These are phyloP conservation scores for Pristionchus maxplancki DNA, from an alignment of 2,888 invertebrate species.

Conservation along the genomic window DNA sequence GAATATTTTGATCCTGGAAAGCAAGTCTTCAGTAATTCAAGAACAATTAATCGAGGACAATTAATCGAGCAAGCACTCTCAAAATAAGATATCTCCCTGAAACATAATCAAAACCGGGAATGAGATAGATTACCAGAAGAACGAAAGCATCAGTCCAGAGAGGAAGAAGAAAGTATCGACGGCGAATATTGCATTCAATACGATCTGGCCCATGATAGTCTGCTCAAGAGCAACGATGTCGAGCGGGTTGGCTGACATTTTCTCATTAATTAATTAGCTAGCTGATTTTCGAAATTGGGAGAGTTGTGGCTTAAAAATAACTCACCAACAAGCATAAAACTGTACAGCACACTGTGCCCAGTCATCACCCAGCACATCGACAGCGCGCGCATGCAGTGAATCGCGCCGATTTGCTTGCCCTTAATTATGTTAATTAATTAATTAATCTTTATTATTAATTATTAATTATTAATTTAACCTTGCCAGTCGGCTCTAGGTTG, in stretches of 20 bases:
- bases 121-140: not conserved
- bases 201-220: slow-evolving; percentile 51
- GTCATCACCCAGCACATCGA: slow-evolving; percentile 45
- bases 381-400: slow-evolving; percentile 45
- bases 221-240: slow-evolving; percentile 50
- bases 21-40: not conserved
- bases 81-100: not conserved
- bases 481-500: not conserved
- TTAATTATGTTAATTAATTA: not conserved
- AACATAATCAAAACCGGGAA: not conserved
- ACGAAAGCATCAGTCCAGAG: slow-evolving; percentile 57
- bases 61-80: not conserved
- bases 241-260: slow-evolving; percentile 51
- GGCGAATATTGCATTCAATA: slow-evolving; percentile 58
- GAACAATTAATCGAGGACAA: not conserved
- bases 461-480: not conserved
- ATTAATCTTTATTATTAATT: not conserved
- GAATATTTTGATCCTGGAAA: slow-evolving; percentile 54
- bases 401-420: slow-evolving; percentile 45
- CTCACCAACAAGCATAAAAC: not conserved
- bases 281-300: not conserved
- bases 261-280: not conserved
- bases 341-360: not conserved
- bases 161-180: slow-evolving; percentile 66
- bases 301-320: too few species aligned